Evolutionary conservation across 2,797 vertebrate genomes (phyloP), one percentile per base, ranked within the genome.

Genomic region (Gobionotothen gibberifrons): DNA sequence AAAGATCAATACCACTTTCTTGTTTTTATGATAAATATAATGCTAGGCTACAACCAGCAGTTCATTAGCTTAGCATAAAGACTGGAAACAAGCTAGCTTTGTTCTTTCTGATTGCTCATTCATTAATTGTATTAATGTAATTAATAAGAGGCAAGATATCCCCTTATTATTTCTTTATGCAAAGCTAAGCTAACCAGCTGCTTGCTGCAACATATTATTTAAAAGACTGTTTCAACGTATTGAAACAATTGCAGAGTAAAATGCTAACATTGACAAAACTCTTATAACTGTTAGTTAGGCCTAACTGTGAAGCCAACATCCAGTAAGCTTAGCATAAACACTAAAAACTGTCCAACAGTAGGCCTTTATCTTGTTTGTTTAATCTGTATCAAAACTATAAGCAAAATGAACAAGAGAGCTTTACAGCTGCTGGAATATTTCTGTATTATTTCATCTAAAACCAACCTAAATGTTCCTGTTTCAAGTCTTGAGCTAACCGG

Each of bases 331-430:
- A 42, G 40, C 42, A 13, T 43, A 43, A 43, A 43, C 42, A 43
- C 42, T 14, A 15, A 4, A 16, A 49, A 32, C 36, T 56, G 29
- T 55, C 29, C 46, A 48, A 40, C 16, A 21, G 19, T 15, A 14
- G 32, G 32, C 32, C 32, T 49, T 15, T 21, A 57, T 58, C 8
- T 19, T 49, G 17, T 63, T 63, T 63, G 26, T 32, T 61, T 47
- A 17, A 29, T 46, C 11, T 29, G 17, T 21, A 32, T n/a, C n/a
- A 22, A 26, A 49, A 11, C n/a, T 3, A 53, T 26, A 67, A 48
- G 56, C 0, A 9, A 55, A 36, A 19, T 10, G 8, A 22, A 9
- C 53, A 17, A 5, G 13, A 21, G 10, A 21, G 39, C 29, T 57
- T 40, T 57, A 40, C 17, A 42, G n/a, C n/a, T 42, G n/a, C 32